phyloP scores from a whole-genome alignment of 2,888 invertebrate genomes.

The Steromphala cineraria region DNA sequence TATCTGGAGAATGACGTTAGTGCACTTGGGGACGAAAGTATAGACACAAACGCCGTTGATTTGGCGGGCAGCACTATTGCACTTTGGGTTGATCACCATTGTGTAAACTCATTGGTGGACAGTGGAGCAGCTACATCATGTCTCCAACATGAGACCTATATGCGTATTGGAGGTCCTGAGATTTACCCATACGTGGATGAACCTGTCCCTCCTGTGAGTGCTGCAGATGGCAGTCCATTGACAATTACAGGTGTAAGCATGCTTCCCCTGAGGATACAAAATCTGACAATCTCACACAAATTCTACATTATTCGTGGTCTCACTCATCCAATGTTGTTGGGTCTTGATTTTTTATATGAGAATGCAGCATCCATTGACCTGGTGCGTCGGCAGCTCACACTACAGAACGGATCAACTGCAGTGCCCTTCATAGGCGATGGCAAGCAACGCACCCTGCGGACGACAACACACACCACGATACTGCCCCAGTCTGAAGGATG shows the following conservation, averaged over 20 bases:
- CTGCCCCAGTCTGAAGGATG: not conserved
- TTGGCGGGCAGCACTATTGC: no score
- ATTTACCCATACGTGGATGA: not conserved
- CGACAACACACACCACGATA: not conserved
- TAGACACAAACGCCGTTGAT: no score
- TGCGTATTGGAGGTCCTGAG: not conserved
- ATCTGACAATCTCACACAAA: not conserved
- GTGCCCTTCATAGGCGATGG: not conserved
- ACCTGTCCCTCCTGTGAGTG: not conserved
- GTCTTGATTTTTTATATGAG: slow-evolving; percentile 38
- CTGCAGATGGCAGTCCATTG: slow-evolving; percentile 13
- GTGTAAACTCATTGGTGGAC: no score
- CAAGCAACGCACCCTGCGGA: not conserved
- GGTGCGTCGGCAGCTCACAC: slow-evolving; percentile 10
- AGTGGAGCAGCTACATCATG: no score
- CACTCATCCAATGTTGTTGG: slow-evolving; percentile 23
- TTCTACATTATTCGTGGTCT: slow-evolving; percentile 19
- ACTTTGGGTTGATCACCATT: no score
- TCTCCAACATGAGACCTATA: no score
- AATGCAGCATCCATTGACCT: slow-evolving; percentile 34
- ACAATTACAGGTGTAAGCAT: slow-evolving; percentile 17
- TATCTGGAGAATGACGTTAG: no score
- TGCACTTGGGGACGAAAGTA: no score
- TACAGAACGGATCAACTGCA: not conserved
- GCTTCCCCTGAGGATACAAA: not conserved